Percentiles rank a stretch among this genome's conserved stretches.
These are phyloP conservation scores for Heliconius hortense DNA, from an alignment of 2,888 invertebrate species.

Conservation along the genomic window DNA sequence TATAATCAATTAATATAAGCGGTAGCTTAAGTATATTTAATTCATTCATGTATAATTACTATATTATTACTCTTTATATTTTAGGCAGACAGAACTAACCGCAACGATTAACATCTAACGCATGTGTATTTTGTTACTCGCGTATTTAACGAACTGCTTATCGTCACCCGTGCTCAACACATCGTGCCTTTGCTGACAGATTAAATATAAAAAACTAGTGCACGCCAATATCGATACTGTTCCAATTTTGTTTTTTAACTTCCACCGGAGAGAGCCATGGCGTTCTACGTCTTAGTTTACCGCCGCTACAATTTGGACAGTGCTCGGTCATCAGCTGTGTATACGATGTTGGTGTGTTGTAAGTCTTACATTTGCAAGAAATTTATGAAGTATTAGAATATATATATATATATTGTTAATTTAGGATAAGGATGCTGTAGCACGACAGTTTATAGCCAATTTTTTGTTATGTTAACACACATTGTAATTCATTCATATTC, in stretches of 20 bases:
- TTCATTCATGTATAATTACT: slow-evolving; percentile 6
- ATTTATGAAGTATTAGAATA: slow-evolving; percentile 14
- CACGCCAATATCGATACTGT: slow-evolving; percentile 26
- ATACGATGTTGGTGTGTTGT: slow-evolving; percentile 26
- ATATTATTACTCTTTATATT: slow-evolving; percentile 14
- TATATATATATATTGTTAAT: slow-evolving; percentile 11
- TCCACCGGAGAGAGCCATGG: neutral
- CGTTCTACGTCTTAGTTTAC: neutral
- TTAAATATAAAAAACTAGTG: slow-evolving; percentile 32
- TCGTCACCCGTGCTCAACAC: slow-evolving; percentile 42
- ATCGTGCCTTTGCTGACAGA: slow-evolving; percentile 43
- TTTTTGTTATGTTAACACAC: neutral
- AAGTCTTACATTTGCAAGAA: slow-evolving; percentile 25
- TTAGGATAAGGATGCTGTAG: slow-evolving; percentile 22
- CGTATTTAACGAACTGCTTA: slow-evolving; percentile 28
- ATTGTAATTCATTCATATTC: neutral
- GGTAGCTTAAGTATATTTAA: neutral
- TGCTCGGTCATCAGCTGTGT: neutral
- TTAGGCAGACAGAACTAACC: slow-evolving; percentile 24
- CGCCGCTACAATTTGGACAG: neutral
- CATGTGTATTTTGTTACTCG: slow-evolving; percentile 20
- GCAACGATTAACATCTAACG: slow-evolving; percentile 12
- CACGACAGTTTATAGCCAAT: slow-evolving; percentile 17
- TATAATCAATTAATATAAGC: neutral
- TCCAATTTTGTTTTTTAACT: neutral